Evolutionary conservation across 2,888 invertebrate genomes (phyloP), one percentile per base, ranked within the genome.

Genomic region (Agrochola lychnidis): DNA sequence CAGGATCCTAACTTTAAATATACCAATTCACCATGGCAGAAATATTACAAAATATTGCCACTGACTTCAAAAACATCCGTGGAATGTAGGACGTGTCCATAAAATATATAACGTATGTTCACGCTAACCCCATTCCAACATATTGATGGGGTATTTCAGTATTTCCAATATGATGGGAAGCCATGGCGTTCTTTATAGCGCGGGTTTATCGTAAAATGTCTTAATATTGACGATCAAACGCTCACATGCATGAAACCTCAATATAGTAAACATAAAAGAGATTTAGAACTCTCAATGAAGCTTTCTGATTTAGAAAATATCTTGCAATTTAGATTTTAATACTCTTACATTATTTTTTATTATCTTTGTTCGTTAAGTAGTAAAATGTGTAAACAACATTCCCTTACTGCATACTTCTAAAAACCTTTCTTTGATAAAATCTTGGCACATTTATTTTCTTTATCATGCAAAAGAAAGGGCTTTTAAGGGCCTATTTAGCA

Each of bases 391-490:
- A 42, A 76, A 76, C 63, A 30, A 71, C 25, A 66, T 62, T 45
- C 62, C 40, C n/a, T 62, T 70, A 69, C 53, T 71, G 56, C 70
- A 81, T 71, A 64, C 59, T 69, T 64, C 25, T 69, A 25, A 73
- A 82, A 62, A 48, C 64, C 68, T 72, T 74, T 71, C 53, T 73
- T 78, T 73, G 73, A 81, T 73, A 78, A 73, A 22, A 74, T 77
- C 73, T 77, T 16, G 14, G 48, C 10, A 74, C 56, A 83, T 86
- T 86, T 86, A 72, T 74, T 83, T 83, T 83, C 86, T 83, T 86
- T 83, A 78, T 86, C 71, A 71, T 83, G 78, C 57, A 78, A 78
- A 86, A 45, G n/a, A 71, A 83, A 78, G 71, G 79, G 71, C 74
- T 72, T 62, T 66, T 74, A 69, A 56, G 59, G 66, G 73, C 45